Conservation (phyloP, 2,797 vertebrate species). For the Sylvilagus floridanus region DNA sequence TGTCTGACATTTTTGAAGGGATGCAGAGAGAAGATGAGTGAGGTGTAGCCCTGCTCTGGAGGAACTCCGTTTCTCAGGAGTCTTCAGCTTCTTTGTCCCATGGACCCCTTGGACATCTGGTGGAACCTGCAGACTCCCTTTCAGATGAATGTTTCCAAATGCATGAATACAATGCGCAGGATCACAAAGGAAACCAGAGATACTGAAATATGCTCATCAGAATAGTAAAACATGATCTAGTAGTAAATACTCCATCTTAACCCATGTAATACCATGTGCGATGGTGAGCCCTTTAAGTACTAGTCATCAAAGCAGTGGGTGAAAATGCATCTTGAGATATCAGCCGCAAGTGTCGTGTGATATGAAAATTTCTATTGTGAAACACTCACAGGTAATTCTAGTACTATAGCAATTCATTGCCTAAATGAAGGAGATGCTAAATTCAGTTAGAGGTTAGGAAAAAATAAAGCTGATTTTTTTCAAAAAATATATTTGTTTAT, state of each 20-base stretch:
- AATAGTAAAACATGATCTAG: neutral
- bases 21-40: accelerated
- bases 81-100: neutral
- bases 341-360: neutral
- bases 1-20: neutral
- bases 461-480: neutral
- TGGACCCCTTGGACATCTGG: neutral
- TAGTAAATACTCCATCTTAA: neutral
- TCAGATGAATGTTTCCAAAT: neutral
- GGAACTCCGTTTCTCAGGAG: neutral
- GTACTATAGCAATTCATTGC: no score
- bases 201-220: neutral
- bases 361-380: neutral
- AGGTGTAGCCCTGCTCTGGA: neutral
- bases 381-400: neutral
- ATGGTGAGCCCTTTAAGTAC: neutral
- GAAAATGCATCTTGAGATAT: neutral
- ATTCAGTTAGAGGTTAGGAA: neutral
- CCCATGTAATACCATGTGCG: neutral
- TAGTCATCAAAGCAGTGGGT: neutral
- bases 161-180: neutral
- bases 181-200: neutral
- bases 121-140: neutral
- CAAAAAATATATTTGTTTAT: no score
- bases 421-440: neutral